phyloP scores from a whole-genome alignment of 2,113 vertebrate species.

The Tachysurus fulvidraco region DNA sequence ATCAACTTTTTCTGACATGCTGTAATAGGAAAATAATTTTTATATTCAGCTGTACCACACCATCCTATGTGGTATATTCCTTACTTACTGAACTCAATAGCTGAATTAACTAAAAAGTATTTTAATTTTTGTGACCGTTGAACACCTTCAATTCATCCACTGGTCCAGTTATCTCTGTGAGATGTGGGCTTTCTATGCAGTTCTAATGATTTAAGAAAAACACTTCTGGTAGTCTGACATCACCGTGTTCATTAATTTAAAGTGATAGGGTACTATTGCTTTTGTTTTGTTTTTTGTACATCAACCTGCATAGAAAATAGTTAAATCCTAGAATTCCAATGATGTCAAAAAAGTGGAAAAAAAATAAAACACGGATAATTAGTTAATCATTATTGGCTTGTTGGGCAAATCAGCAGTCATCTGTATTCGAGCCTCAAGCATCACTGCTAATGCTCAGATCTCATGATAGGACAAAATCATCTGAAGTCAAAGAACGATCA shows the following conservation, averaged over 20 bases:
- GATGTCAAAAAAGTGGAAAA: not conserved
- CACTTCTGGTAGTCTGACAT: too few species aligned
- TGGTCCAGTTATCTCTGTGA: not conserved
- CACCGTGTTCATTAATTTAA: not conserved
- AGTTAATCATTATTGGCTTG: constrained; percentile 12
- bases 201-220: too few species aligned
- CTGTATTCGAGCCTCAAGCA: not conserved
- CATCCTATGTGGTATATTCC: not conserved
- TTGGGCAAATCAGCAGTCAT: not conserved
- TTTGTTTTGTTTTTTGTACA: not conserved
- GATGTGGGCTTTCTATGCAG: not conserved
- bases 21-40: not conserved
- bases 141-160: not conserved
- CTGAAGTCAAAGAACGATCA: not conserved
- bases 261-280: not conserved
- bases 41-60: not conserved
- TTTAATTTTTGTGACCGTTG: not conserved
- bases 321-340: not conserved
- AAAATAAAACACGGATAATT: not conserved
- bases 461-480: not conserved
- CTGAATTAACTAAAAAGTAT: not conserved
- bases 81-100: not conserved
- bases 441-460: not conserved
- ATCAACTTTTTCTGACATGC: not conserved
- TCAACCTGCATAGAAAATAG: not conserved